Evolutionary conservation across 2,888 invertebrate species (phyloP), one percentile per base, ranked within the genome.

Genomic region (Papilio gigon): DNA sequence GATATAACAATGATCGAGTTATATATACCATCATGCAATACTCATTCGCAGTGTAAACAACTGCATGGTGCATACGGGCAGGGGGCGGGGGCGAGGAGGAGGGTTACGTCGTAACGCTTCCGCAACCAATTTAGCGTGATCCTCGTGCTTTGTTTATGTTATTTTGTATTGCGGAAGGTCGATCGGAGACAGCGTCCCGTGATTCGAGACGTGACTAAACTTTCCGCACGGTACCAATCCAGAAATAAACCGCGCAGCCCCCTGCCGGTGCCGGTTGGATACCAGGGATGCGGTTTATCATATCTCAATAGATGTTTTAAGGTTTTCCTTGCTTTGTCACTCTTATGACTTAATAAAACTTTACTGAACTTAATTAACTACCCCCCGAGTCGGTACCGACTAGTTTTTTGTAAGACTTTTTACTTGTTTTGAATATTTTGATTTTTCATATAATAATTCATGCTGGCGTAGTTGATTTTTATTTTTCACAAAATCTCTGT

Each of bases 181-280:
- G 81, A 77, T 78, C 75, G 74, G 78, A 84, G 82, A 83, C 83
- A 76, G 79, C 79, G 80, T 79, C 78, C 79, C 80, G 69, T 70
- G 66, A 65, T 65, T 69, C 76, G 78, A 84, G 84, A 81, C 80
- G 81, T 88, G 89, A 90, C 87, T 90, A 89, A 88, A 85, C 83
- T 86, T 90, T 90, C 87, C 91, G 85, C 91, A 90, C 91, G 90
- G 87, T 90, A 90, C 91, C 83, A 92, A 90, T 90, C 91, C 89
- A 85, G 83, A 90, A 92, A 92, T 91, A 91, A 79, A 79, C 82
- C 65, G 78, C 80, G 82, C 82, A 82, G 82, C 85, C 84, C 86
- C 84, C 80, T 30, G 73, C 71, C 68, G 72, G 61, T 64, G 66
- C 60, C 63, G 69, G 66, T 66, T 65, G 53, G 65, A 40, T 17